Evolutionary conservation across 2,888 invertebrate genomes (phyloP).

Genomic region (Podotricha telesiphe): DNA sequence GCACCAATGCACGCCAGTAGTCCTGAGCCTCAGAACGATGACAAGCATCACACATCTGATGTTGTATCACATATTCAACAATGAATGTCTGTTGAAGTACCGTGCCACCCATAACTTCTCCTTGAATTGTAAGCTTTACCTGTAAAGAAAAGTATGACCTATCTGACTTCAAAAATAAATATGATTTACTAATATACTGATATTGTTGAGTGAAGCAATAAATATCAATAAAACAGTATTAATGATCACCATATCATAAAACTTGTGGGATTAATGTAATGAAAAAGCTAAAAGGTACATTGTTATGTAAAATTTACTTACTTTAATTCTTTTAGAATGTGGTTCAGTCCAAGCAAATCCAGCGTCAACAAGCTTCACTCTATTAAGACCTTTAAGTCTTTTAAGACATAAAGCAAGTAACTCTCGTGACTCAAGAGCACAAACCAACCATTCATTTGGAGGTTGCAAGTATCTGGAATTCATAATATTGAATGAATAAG

Average conservation of each 20-base stretch:
- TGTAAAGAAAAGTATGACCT: constrained; percentile 54
- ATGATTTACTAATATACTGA: too few relatives aligned
- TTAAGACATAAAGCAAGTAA: constrained; percentile 95
- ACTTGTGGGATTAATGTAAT: too few relatives aligned
- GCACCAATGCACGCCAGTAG: constrained; percentile 96
- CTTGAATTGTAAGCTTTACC: constrained; percentile 96
- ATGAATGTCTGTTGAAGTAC: constrained; percentile 97
- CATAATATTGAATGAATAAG: too few relatives aligned
- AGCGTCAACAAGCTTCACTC: constrained; percentile 97
- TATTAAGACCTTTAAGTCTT: constrained; percentile 93
- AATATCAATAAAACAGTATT: too few relatives aligned
- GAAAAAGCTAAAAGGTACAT: too few relatives aligned
- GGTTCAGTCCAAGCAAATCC: constrained; percentile 99
- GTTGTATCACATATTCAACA: constrained; percentile 95
- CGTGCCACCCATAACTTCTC: constrained; percentile 95
- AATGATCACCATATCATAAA: too few relatives aligned
- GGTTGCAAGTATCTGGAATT: constrained; percentile 91
- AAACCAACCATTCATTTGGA: constrained; percentile 93
- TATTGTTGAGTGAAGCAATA: too few relatives aligned
- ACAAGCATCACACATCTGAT: constrained; percentile 99
- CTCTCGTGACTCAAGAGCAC: constrained; percentile 95
- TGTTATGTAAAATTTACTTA: constrained; percentile 57
- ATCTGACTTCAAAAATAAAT: too few relatives aligned
- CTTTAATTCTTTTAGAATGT: constrained; percentile 98
- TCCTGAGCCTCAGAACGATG: constrained; percentile 98